phyloP scores from a whole-genome alignment of 1,140 invertebrate species.

The Chlorops oryzae region DNA sequence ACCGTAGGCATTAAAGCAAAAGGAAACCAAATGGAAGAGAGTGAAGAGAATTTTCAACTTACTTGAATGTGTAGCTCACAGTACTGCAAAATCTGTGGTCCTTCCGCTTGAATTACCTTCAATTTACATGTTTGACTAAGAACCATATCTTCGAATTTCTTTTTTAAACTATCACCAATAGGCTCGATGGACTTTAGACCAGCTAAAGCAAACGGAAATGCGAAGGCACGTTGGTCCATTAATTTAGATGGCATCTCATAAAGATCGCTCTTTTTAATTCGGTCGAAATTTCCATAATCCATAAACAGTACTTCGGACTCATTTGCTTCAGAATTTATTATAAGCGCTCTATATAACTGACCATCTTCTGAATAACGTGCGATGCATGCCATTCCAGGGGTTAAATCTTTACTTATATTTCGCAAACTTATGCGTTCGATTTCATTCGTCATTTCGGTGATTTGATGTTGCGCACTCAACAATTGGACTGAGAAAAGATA shows the following conservation, averaged over 20 bases:
- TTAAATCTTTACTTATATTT: slow-evolving; percentile 55
- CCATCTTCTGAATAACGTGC: slow-evolving; percentile 60
- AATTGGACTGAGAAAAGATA: slow-evolving; percentile 67
- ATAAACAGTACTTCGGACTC: slow-evolving; percentile 66
- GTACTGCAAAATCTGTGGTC: slow-evolving; percentile 63
- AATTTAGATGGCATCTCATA: slow-evolving; percentile 65
- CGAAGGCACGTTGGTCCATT: slow-evolving; percentile 63
- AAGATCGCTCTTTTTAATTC: slow-evolving; percentile 60
- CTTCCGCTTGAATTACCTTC: slow-evolving; percentile 59
- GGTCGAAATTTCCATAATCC: slow-evolving; percentile 70
- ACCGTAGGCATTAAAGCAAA: no score
- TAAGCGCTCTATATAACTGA: slow-evolving; percentile 63
- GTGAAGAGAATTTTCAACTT: no score
- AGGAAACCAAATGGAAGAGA: no score
- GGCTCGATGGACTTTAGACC: slow-evolving; percentile 61
- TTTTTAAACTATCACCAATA: slow-evolving; percentile 58
- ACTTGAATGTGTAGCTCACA: slow-evolving; percentile 53
- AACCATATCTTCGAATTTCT: slow-evolving; percentile 62
- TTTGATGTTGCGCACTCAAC: slow-evolving; percentile 51
- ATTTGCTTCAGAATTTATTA: slow-evolving; percentile 58
- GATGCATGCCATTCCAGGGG: slow-evolving; percentile 61
- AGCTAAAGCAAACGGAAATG: slow-evolving; percentile 63
- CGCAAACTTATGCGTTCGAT: slow-evolving; percentile 57
- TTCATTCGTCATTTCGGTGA: slow-evolving; percentile 61
- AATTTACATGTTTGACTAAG: slow-evolving; percentile 56